Evolutionary conservation across 35 echinoderm and acorn worm species (phyloP).

Genomic region (Heliocidaris erythrogramma): DNA sequence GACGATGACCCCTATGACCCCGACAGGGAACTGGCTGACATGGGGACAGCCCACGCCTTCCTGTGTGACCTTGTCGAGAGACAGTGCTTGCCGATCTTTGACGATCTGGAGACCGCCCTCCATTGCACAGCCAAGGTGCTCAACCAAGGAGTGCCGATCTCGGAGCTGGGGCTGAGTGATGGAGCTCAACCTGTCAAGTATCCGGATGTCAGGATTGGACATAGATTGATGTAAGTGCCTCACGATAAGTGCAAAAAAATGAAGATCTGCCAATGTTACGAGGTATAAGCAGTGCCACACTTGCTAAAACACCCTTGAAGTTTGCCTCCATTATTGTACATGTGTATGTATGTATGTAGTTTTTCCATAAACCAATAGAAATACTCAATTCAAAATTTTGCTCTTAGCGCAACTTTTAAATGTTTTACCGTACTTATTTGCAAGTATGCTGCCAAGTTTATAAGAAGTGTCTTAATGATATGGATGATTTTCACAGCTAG

Average conservation of each 20-base stretch:
- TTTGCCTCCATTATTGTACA: neutral
- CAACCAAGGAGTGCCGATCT: conserved; percentile 61
- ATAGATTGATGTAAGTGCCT: conserved; percentile 80
- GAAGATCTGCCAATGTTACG: too few species aligned
- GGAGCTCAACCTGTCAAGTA: conserved; percentile 78
- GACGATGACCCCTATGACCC: conserved; percentile 38
- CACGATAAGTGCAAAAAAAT: too few species aligned
- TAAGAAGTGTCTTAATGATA: too few species aligned
- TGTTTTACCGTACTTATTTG: too few species aligned
- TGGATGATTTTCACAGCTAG: too few species aligned
- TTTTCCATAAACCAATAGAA: too few species aligned
- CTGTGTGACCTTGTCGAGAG: conserved; percentile 77
- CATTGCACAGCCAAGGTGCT: conserved; percentile 81
- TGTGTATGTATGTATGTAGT: neutral
- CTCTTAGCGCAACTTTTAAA: too few species aligned
- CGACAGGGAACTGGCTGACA: conserved; percentile 71
- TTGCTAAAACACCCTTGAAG: neutral
- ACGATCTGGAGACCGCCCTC: conserved; percentile 76
- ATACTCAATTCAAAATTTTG: too few species aligned
- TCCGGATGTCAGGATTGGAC: conserved; percentile 61
- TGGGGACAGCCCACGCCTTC: conserved; percentile 68
- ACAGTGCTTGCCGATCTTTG: conserved; percentile 83
- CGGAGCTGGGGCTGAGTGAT: conserved; percentile 52
- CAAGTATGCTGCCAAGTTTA: too few species aligned
- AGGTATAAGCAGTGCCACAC: too few species aligned